These are phyloP conservation scores for Ormyrus pomaceus DNA, from an alignment of 2,888 invertebrate genomes.

Conservation along the genomic window DNA sequence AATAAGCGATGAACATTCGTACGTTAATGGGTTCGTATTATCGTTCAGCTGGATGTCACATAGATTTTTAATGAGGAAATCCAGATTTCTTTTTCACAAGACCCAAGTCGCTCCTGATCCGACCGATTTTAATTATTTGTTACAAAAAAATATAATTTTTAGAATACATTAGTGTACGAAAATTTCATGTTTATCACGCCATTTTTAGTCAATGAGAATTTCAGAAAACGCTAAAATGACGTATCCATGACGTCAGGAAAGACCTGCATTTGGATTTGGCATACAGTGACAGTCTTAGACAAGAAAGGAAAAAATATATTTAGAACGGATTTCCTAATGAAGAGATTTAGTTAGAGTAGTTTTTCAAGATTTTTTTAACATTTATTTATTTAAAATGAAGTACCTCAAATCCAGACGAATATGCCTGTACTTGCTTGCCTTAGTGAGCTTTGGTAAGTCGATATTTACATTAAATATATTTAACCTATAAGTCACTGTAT, in stretches of 20 bases:
- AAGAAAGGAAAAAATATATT: conserved; percentile 20
- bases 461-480: background rate
- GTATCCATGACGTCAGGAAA: background rate
- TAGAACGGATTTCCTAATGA: conserved; percentile 43
- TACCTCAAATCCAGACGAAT: conserved; percentile 42
- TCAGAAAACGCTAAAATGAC: background rate
- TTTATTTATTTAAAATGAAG: conserved; percentile 44
- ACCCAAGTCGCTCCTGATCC: no score
- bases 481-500: conserved; percentile 23
- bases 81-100: no score
- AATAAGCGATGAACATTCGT: no score
- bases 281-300: conserved; percentile 14
- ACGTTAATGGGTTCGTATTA: no score
- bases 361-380: conserved; percentile 28
- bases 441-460: conserved; percentile 51
- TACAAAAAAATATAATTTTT: no score
- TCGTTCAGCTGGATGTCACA: no score
- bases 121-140: no score
- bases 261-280: background rate
- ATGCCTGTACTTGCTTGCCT: conserved; percentile 36
- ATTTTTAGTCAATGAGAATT: background rate
- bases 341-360: conserved; percentile 43
- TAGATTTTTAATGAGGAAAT: no score
- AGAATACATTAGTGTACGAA: background rate
- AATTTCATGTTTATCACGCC: background rate